Base-by-base conservation (phyloP, 2,888 invertebrate species). In the Alsophila aescularia region DNA sequence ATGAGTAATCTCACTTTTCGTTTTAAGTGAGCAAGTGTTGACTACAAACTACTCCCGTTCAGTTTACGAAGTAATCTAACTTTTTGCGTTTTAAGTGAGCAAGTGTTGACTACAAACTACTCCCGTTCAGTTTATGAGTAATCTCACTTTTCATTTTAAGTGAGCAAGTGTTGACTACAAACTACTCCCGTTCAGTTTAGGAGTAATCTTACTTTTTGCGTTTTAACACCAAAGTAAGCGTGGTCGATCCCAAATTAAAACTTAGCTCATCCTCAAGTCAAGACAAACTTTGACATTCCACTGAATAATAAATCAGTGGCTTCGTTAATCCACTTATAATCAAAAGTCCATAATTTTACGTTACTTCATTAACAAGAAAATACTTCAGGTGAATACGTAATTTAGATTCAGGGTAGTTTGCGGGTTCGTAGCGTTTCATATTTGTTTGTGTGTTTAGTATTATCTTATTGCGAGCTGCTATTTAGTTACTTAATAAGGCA, bases 271-370 rank as follows among this genome's bases (percentile, higher is more conserved):
- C 69, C 72, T 35, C 44, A 45, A 48, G 36, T 35, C 44, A 45
- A 48, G 36, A 62, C 62, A 51, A 55, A 57, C 63, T 64, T 52
- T 48, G 66, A 64, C 52, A 50, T 34, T 58, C 66, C 62, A 58
- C 67, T 75, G 77, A 67, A 77, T 75, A 77, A 70, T 77, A 70
- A 75, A 73, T 53, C 47, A 62, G 52, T 51, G 62, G 59, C 52
- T 58, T 61, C 57, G 61, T 65, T 77, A 71, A 76, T 73, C 75
- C 62, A 71, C 62, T 73, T 73, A 72, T 70, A 71, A 69, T 73
- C 67, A 73, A 70, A 72, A 73, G 58, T 64, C 62, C 47, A 65
- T 35, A 37, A 60, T 54, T 58, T 57, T 40, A 54, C 39, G 62
- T 41, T 52, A 50, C 42, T 27, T 47, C 31, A 36, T 56, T 58